Evolutionary conservation across 2,797 vertebrate genomes (phyloP).

Genomic region (Yasuhikotakia modesta): DNA sequence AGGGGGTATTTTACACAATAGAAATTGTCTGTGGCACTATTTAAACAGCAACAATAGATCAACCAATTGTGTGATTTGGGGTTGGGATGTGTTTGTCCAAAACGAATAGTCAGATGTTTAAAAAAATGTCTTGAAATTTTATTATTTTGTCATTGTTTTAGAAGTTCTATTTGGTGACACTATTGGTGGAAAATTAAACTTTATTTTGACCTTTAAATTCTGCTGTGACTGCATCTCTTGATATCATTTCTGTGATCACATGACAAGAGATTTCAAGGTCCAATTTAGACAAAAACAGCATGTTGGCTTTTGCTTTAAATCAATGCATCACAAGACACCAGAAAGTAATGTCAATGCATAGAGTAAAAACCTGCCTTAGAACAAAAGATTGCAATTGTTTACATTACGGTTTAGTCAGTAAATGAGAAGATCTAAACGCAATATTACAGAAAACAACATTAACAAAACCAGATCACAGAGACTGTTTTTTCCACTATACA

Average conservation of each 20-base stretch:
- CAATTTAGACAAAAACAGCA: background rate
- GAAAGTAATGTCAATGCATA: background rate
- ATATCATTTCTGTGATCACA: conserved; percentile 4
- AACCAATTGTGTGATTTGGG: too few species aligned
- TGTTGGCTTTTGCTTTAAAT: conserved; percentile 26
- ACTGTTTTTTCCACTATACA: conserved; percentile 1
- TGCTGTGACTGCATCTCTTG: background rate
- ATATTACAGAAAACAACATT: conserved; percentile 8
- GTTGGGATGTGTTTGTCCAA: too few species aligned
- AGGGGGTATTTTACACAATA: too few species aligned
- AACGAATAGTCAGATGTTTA: too few species aligned
- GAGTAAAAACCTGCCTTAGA: background rate
- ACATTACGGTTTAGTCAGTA: conserved; percentile 13
- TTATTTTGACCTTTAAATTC: too few species aligned
- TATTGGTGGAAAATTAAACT: too few species aligned
- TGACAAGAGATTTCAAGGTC: conserved; percentile 2
- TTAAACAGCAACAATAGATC: too few species aligned
- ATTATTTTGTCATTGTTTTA: too few species aligned
- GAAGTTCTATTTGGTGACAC: background rate
- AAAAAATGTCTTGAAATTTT: too few species aligned
- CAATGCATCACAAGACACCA: conserved; percentile 23
- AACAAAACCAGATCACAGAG: conserved; percentile 30
- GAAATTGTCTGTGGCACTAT: too few species aligned
- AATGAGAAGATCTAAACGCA: background rate
- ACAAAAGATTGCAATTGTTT: background rate